phyloP scores from a whole-genome alignment of 2,113 vertebrate genomes.

The Caloenas nicobarica region DNA sequence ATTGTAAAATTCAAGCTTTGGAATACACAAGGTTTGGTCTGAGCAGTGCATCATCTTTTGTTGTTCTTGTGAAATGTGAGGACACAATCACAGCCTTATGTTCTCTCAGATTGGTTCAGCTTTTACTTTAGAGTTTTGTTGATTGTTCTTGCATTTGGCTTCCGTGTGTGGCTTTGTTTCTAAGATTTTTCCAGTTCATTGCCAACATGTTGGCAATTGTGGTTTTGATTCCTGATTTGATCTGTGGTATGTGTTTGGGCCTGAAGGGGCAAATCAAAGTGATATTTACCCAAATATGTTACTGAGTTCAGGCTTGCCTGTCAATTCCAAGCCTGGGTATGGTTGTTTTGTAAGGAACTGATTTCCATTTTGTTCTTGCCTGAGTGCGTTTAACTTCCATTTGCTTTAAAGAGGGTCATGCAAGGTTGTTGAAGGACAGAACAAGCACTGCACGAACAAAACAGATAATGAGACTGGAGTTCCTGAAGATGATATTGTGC shows the following conservation, averaged over 20 bases:
- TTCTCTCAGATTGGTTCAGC: not conserved
- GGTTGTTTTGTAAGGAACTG: not conserved
- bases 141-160: not conserved
- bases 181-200: not conserved
- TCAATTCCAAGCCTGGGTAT: not conserved
- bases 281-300: not conserved
- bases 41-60: not conserved
- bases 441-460: conserved; percentile 8
- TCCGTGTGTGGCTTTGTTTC: not conserved
- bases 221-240: not conserved
- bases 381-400: not conserved
- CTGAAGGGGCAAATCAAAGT: not conserved
- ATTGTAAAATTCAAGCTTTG: not conserved
- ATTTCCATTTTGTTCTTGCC: conserved; percentile 13
- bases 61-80: not conserved
- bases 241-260: not conserved
- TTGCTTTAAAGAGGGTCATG: not conserved
- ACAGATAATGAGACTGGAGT: conserved; percentile 21
- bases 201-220: not conserved
- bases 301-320: not conserved
- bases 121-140: not conserved
- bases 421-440: not conserved
- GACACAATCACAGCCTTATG: fast-evolving
- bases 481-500: conserved; percentile 41
- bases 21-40: not conserved